These are phyloP conservation scores for Agrochola lychnidis DNA, from an alignment of 2,888 invertebrate genomes.

Conservation along the genomic window DNA sequence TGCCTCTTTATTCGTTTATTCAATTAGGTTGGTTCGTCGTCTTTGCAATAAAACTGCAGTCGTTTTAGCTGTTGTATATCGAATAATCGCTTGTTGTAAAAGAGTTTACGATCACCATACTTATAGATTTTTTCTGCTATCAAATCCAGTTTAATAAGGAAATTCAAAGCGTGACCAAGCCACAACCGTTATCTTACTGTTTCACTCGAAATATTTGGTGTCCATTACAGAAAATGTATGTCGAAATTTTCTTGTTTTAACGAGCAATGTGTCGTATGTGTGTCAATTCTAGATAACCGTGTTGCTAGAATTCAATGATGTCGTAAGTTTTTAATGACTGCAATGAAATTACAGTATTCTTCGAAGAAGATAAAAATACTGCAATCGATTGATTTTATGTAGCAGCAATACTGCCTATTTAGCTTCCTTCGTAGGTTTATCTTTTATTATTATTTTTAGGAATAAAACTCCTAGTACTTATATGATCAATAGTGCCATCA, in stretches of 20 bases:
- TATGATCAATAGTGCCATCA: background rate
- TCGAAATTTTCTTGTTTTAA: constrained; percentile 5
- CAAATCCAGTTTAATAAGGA: constrained; percentile 18
- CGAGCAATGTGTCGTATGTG: constrained; percentile 10
- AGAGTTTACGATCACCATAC: constrained; percentile 1
- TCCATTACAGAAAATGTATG: constrained; percentile 30
- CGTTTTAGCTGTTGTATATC: constrained; percentile 6
- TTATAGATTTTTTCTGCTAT: constrained; percentile 14
- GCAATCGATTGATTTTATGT: constrained; percentile 13
- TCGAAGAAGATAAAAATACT: background rate
- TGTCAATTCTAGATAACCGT: constrained; percentile 26
- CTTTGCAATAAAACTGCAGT: constrained; percentile 29
- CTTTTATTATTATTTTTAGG: background rate
- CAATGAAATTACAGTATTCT: constrained; percentile 15
- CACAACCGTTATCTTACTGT: constrained; percentile 22
- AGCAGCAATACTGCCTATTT: background rate
- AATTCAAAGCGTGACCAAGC: constrained; percentile 8
- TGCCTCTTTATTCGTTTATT: constrained; percentile 32
- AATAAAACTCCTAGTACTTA: background rate
- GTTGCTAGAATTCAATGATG: constrained; percentile 17
- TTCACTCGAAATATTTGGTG: constrained; percentile 16
- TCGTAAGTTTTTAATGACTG: constrained; percentile 8
- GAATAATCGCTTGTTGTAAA: constrained; percentile 8
- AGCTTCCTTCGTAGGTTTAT: background rate
- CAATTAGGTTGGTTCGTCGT: constrained; percentile 30